Evolutionary conservation across 2,888 invertebrate genomes (phyloP), one percentile per base, ranked within the genome.

Genomic region (Hemaris fuciformis): DNA sequence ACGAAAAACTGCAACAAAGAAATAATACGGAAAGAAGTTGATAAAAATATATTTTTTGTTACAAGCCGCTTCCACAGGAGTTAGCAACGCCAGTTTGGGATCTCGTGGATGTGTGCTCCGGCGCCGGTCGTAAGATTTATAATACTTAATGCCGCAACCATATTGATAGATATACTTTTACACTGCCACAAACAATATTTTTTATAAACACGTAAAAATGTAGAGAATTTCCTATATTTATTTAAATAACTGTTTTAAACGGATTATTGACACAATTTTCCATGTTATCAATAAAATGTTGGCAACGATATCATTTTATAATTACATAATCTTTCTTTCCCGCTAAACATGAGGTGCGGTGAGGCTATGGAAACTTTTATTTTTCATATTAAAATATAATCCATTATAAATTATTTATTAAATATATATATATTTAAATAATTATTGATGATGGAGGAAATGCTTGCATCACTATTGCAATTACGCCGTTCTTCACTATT

Each of bases 121-220:
- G 76, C 79, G 79, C 77, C 79, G 66, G 62, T 72, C 60, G 18
- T 25, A 58, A 75, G 74, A 81, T 80, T 78, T 77, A 81, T 74
- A 73, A 67, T 66, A 71, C 69, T 69, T 67, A 70, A 71, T 69
- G 64, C 63, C 62, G 67, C 67, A 64, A 64, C 63, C 64, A 68
- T 53, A 53, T 53, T 67, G 64, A 65, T 65, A 69, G 45, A 57
- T 62, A 58, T 57, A 57, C 22, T 31, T 60, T 57, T 62, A 58
- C 45, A 62, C 23, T 38, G 62, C 25, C 42, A 57, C 20, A 45
- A 61, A 57, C n/a, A 57, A 45, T 46, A 34, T 46, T 43, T 56
- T 61, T 60, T 53, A 46, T 25, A 53, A 53, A 53, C 38, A 48
- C 18, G 25, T 42, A 41, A 60, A 48, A 57, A 57, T 57, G 57